These are phyloP conservation scores for Percopsis transmontana DNA, from an alignment of 2,113 vertebrate genomes.

Conservation along the genomic window DNA sequence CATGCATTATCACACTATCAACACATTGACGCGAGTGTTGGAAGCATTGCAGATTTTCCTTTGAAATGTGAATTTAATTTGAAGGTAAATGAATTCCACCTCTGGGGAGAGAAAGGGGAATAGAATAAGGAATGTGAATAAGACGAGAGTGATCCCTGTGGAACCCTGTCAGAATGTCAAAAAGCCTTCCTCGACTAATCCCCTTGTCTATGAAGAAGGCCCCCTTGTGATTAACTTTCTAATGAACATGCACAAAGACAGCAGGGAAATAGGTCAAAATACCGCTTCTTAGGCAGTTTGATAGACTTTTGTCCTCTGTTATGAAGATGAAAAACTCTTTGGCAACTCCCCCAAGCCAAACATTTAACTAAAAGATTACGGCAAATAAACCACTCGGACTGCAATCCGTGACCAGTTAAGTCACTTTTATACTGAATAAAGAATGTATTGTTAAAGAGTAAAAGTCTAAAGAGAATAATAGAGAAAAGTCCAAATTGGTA, in stretches of 20 bases:
- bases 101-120: neutral
- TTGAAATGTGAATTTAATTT: constrained; percentile 48
- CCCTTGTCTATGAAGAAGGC: constrained; percentile 49
- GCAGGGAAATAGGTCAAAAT: constrained; percentile 64
- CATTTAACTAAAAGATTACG: constrained; percentile 52
- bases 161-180: constrained; percentile 67
- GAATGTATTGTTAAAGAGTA: neutral
- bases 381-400: constrained; percentile 33
- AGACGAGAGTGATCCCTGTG: constrained; percentile 42
- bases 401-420: constrained; percentile 3
- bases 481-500: neutral
- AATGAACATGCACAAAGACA: constrained; percentile 65
- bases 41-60: constrained; percentile 14
- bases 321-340: constrained; percentile 47
- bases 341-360: constrained; percentile 40
- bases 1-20: constrained; percentile 15
- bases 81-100: constrained; percentile 44
- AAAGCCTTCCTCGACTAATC: constrained; percentile 68
- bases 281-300: constrained; percentile 65
- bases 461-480: too few relatives aligned
- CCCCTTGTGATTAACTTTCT: constrained; percentile 67
- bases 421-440: constrained; percentile 2
- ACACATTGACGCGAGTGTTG: neutral
- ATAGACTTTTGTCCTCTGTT: constrained; percentile 56
- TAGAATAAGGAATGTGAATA: neutral